These are phyloP conservation scores for Condylostylus longicornis DNA, from an alignment of 1,140 invertebrate genomes.

Conservation along the genomic window DNA sequence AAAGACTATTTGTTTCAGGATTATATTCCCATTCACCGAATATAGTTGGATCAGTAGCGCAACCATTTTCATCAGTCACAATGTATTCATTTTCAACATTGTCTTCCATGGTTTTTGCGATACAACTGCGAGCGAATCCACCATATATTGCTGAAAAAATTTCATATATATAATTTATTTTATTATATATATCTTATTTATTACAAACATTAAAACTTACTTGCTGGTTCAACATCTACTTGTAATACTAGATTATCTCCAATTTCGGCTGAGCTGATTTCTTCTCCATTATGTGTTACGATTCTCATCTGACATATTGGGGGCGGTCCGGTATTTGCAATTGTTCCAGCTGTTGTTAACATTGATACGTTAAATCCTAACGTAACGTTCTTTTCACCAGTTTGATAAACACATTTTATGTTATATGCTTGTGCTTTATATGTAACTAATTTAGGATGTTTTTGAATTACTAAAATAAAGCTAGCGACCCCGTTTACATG, in stretches of 20 bases:
- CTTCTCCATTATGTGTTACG: slow-evolving; percentile 68
- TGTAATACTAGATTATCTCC: slow-evolving; percentile 80
- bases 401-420: slow-evolving; percentile 87
- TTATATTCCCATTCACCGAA: slow-evolving; percentile 88
- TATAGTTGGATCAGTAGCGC: slow-evolving; percentile 79
- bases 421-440: slow-evolving; percentile 89
- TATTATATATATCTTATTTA: background rate
- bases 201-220: slow-evolving; percentile 36
- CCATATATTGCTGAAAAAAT: slow-evolving; percentile 70
- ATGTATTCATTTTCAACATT: slow-evolving; percentile 79
- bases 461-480: slow-evolving; percentile 85
- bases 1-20: slow-evolving; percentile 61
- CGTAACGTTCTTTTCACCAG: slow-evolving; percentile 83
- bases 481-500: slow-evolving; percentile 83
- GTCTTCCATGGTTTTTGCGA: slow-evolving; percentile 82
- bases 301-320: slow-evolving; percentile 87
- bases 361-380: slow-evolving; percentile 89
- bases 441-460: slow-evolving; percentile 88
- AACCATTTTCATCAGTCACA: slow-evolving; percentile 87
- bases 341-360: slow-evolving; percentile 86
- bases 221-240: slow-evolving; percentile 83
- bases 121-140: slow-evolving; percentile 81
- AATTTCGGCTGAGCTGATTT: slow-evolving; percentile 81
- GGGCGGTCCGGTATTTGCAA: slow-evolving; percentile 86
- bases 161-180: background rate